These are phyloP conservation scores for Timema podura DNA, from an alignment of 2,888 invertebrate species.

Conservation along the genomic window DNA sequence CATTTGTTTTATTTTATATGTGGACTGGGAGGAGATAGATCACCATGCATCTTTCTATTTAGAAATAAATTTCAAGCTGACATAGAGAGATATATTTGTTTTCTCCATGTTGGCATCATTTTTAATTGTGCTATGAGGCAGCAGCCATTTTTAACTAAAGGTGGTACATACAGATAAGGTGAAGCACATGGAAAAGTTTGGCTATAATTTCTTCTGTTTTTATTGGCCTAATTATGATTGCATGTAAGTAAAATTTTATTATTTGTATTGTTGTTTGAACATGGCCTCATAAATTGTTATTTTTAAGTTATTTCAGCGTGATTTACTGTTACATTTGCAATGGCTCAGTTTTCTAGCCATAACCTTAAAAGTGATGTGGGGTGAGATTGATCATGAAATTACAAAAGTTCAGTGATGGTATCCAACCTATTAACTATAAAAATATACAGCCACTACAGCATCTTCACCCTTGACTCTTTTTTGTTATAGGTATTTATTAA, in stretches of 20 bases:
- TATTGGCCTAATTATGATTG: too few species aligned
- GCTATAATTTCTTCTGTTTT: not conserved
- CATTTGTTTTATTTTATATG: not conserved
- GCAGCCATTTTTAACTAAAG: conserved; percentile 1
- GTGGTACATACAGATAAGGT: not conserved
- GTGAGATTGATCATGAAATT: not conserved
- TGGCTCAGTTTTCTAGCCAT: conserved; percentile 5
- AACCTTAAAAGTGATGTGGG: not conserved
- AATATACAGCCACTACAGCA: not conserved
- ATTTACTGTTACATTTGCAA: not conserved
- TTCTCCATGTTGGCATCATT: not conserved
- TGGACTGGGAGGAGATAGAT: not conserved
- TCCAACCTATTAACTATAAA: not conserved
- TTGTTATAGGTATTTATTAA: not conserved
- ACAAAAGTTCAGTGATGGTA: not conserved
- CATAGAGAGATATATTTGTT: not conserved
- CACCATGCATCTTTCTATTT: not conserved
- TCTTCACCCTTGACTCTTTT: not conserved
- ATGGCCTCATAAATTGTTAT: not conserved
- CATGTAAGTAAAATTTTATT: not conserved
- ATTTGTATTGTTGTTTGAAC: not conserved
- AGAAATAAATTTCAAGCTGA: not conserved
- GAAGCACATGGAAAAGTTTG: not conserved
- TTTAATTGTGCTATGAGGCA: not conserved
- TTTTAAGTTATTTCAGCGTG: not conserved